Base-by-base conservation (phyloP, 1,140 invertebrate genomes). In the Sinella curviseta region DNA sequence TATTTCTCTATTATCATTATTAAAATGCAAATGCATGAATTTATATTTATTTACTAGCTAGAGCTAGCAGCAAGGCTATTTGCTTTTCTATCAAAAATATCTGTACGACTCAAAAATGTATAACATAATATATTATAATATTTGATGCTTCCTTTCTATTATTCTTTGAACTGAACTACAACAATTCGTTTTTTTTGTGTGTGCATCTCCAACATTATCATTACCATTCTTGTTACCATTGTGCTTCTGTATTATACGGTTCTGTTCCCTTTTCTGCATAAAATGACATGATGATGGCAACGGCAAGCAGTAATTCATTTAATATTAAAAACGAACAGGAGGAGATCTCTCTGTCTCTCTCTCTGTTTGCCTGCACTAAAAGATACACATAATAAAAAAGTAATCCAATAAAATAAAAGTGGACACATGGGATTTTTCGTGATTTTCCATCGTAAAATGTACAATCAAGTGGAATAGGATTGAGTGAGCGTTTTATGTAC, bases 401-500 rank as follows among this genome's bases (percentile, higher is more conserved):
- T 17, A 8, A 4, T 48, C 39, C 17, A 48, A 60, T 26, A 60
- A 24, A 60, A 60, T 60, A 60, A 60, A 24, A 17, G 24, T 8
- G n/a, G 12, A 60, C 24, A 60, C 55, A 60, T 60, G 55, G 24
- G 55, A 60, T 60, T 60, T 60, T 60, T 60, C 55, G 55, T 60
- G 55, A 60, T 60, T 60, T 60, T 60, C 55, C 24, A 60, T 60
- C 55, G n/a, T 60, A 60, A 60, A 60, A 24, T 14, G 55, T 26
- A 60, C 55, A 60, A 60, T 60, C 55, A 60, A n/a, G 55, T 60
- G 55, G 24, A 60, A 24, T 60, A 60, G n/a, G n/a, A n/a, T n/a
- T n/a, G n/a, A n/a, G n/a, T n/a, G n/a, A n/a, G n/a, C n/a, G 3
- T 60, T 3, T 24, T 60, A 4, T 60, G 14, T 24, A 60, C 14